Conservation (phyloP, 2,888 invertebrate species). For the Nephrotoma guestfalica region DNA sequence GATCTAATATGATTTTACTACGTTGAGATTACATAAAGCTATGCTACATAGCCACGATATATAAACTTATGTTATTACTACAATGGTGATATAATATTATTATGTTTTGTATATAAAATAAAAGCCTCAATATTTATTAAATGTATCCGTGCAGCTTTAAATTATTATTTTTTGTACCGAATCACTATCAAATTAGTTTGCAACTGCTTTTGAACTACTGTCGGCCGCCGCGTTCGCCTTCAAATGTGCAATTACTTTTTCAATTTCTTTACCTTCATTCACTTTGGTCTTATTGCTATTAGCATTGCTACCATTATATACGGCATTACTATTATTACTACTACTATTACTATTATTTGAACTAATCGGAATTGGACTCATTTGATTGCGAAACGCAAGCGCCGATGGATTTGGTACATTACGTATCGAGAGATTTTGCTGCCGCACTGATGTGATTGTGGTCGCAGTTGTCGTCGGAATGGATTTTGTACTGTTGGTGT, state of each 20-base stretch:
- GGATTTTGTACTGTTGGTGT: not conserved
- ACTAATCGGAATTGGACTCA: not conserved
- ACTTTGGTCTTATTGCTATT: conserved; percentile 9
- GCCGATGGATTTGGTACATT: conserved; percentile 50
- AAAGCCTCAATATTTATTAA: not conserved
- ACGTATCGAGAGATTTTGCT: conserved; percentile 42
- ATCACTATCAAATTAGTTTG: not conserved
- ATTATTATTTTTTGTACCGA: not conserved
- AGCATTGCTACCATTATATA: not conserved
- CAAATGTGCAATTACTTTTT: conserved; percentile 30
- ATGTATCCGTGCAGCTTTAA: not conserved
- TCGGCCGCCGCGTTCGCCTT: conserved; percentile 24
- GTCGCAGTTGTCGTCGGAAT: not conserved
- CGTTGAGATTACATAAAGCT: not conserved
- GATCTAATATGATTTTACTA: not conserved
- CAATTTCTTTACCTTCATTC: conserved; percentile 23
- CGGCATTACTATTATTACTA: not conserved
- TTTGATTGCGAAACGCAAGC: conserved; percentile 38
- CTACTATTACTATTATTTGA: not conserved
- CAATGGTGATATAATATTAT: not conserved
- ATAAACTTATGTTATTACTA: not conserved
- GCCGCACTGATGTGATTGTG: conserved; percentile 22
- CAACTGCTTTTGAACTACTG: not conserved
- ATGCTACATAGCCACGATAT: not conserved
- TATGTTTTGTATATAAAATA: not conserved